These are phyloP conservation scores for Phalangium opilio DNA, from an alignment of 2,888 invertebrate genomes.

Conservation along the genomic window DNA sequence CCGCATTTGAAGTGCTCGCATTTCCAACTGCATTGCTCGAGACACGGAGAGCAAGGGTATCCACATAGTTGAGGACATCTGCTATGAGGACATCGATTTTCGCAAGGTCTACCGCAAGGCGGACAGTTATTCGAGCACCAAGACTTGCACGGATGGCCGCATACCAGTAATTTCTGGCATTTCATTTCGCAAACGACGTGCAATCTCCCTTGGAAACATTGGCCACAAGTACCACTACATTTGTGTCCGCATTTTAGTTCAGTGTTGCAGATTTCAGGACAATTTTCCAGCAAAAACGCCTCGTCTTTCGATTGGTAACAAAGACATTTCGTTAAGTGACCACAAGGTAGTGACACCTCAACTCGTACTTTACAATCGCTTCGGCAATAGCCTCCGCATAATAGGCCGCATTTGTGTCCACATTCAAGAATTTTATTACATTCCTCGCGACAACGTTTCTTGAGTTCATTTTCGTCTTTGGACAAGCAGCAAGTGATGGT, in stretches of 20 bases:
- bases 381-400: neutral
- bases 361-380: neutral
- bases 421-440: too few species aligned
- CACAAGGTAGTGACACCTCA: too few species aligned
- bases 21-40: slow-evolving; percentile 28
- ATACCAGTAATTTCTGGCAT: slow-evolving; percentile 28
- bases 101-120: slow-evolving; percentile 29
- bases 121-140: slow-evolving; percentile 29
- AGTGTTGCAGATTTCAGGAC: slow-evolving; percentile 21
- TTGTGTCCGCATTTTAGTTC: slow-evolving; percentile 25
- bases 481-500: slow-evolving; percentile 1
- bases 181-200: slow-evolving; percentile 27
- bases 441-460: too few species aligned
- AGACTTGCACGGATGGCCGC: slow-evolving; percentile 31
- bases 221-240: slow-evolving; percentile 29
- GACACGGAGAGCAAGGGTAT: slow-evolving; percentile 26
- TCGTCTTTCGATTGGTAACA: too few species aligned
- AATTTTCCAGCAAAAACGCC: slow-evolving; percentile 8
- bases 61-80: slow-evolving; percentile 26
- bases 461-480: too few species aligned
- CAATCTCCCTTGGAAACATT: slow-evolving; percentile 29
- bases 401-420: too few species aligned
- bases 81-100: slow-evolving; percentile 27
- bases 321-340: too few species aligned
- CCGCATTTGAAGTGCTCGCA: slow-evolving; percentile 27